Conservation (phyloP, 1,140 invertebrate genomes). For the Lysiphlebus fabarum region DNA sequence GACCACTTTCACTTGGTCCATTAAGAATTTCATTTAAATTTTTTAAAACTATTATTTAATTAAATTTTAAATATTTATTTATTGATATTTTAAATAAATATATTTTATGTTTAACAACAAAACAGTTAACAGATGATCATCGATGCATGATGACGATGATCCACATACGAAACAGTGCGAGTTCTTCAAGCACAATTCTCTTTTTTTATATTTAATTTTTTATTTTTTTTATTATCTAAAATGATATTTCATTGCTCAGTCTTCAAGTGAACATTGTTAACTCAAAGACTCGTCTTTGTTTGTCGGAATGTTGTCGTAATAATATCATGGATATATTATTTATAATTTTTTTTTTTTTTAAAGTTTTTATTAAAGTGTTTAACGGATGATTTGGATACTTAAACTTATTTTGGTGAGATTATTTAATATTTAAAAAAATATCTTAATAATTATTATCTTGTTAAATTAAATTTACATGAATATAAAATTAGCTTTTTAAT, state of each 20-base stretch:
- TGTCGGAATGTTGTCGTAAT: neutral
- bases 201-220: constrained; percentile 24
- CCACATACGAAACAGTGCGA: constrained; percentile 58
- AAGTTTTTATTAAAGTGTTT: constrained; percentile 12
- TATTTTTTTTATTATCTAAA: too few relatives aligned
- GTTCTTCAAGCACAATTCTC: constrained; percentile 41
- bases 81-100: neutral
- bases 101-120: constrained; percentile 20
- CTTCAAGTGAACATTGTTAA: too few relatives aligned
- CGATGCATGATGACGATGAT: constrained; percentile 50
- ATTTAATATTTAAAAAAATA: neutral
- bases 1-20: constrained; percentile 20
- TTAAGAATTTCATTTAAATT: constrained; percentile 1
- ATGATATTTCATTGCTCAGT: too few relatives aligned
- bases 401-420: constrained; percentile 46
- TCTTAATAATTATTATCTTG: neutral
- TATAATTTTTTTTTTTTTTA: constrained; percentile 4
- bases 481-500: too few relatives aligned
- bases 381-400: constrained; percentile 53
- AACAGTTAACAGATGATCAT: constrained; percentile 46
- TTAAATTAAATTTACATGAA: neutral
- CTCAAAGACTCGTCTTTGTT: constrained; percentile 4
- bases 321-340: constrained; percentile 15
- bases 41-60: neutral
- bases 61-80: neutral